Conservation (phyloP, 2,113 vertebrate genomes). For the Apteryx owenii region DNA sequence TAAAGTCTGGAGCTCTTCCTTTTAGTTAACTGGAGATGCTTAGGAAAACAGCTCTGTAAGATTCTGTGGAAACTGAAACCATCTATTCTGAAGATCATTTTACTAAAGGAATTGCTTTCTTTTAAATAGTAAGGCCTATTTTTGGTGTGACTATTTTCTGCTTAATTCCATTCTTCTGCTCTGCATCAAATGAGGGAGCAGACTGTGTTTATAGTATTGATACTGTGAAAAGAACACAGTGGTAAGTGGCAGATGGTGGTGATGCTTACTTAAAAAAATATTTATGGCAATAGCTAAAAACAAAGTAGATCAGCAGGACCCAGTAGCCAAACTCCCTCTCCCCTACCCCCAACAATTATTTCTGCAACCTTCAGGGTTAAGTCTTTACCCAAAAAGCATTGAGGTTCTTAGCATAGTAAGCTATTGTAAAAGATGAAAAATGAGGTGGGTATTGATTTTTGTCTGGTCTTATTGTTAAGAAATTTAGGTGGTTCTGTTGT, state of each 20-base stretch:
- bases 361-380: neutral
- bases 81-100: neutral
- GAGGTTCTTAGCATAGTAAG: neutral
- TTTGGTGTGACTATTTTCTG: constrained; percentile 40
- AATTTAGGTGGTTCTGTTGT: neutral
- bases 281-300: constrained; percentile 59
- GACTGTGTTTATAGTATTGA: constrained; percentile 65
- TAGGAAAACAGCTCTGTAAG: neutral
- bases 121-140: constrained; percentile 20
- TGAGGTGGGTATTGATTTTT: constrained; percentile 12
- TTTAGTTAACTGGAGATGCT: neutral
- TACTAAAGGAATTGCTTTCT: neutral
- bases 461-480: neutral
- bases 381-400: neutral
- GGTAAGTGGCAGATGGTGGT: constrained; percentile 54
- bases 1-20: neutral
- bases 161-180: constrained; percentile 12
- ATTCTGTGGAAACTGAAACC: neutral
- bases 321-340: neutral
- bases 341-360: neutral
- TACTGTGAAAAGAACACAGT: constrained; percentile 57
- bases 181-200: constrained; percentile 43
- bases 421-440: neutral
- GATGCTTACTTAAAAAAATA: constrained; percentile 54
- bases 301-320: constrained; percentile 15